Evolutionary conservation across 37 sponge, comb jelly and placozoan species (phyloP).

Genomic region (Bolinopsis microptera): DNA sequence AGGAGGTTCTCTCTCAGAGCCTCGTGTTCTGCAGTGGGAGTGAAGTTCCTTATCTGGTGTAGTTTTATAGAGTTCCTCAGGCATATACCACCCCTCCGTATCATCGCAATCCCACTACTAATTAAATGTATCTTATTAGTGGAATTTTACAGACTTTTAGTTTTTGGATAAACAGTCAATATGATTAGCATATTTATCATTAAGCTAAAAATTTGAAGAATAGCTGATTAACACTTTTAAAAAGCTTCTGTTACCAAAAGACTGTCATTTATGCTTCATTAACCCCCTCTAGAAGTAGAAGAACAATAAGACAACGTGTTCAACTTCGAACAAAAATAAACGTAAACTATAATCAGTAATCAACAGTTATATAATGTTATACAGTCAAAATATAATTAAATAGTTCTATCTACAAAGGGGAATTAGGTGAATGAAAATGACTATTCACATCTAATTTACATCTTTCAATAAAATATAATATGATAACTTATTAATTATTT

Average conservation of each 20-base stretch:
- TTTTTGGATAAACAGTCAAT: no score
- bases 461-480: background rate
- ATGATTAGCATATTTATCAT: no score
- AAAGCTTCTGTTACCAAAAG: no score
- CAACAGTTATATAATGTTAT: background rate
- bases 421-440: background rate
- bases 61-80: background rate
- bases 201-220: no score
- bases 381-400: background rate
- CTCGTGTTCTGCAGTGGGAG: slow-evolving; percentile 9
- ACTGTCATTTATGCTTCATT: no score
- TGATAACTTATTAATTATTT: background rate
- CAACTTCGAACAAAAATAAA: background rate
- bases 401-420: background rate
- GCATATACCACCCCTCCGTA: background rate
- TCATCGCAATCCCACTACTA: background rate
- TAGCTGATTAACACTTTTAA: no score
- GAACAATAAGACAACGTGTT: background rate
- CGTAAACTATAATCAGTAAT: background rate
- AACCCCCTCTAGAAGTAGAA: background rate
- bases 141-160: no score
- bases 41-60: background rate
- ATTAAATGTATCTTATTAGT: background rate
- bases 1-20: slow-evolving; percentile 66
- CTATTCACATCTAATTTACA: background rate